Evolutionary conservation across 2,888 invertebrate genomes (phyloP), one percentile per base, ranked within the genome.

Genomic region (Tinea pellionella): DNA sequence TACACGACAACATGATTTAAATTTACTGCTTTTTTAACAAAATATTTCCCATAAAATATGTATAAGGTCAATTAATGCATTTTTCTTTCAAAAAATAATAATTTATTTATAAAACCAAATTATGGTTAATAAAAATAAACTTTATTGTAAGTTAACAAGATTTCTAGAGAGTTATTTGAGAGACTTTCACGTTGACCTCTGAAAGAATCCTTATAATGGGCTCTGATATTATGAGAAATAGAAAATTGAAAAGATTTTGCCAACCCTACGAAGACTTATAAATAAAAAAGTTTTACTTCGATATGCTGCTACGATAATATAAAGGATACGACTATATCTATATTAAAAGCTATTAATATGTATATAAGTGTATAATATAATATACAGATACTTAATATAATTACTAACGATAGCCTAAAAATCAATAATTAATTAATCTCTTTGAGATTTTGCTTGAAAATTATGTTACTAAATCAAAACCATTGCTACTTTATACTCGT

Each of bases 251-350:
- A 58, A 58, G 15, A 47, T 16, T 47, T 13, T 16, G 13, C 47
- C 47, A 47, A 47, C 47, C 47, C 47, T 47, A 47, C 47, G 47
- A 47, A 47, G 47, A 13, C 47, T 47, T 47, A 16, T 15, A 47
- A 47, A 16, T 16, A 47, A 47, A 47, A 47, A 62, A 61, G 62
- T 61, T 64, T 60, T 61, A 67, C 63, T 62, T 65, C 60, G 55
- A 66, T 61, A 57, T 56, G 60, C 15, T 12, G 61, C 64, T 58
- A n/a, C n/a, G n/a, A n/a, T n/a, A n/a, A n/a, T n/a, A n/a, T 63
- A 43, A 47, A 32, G 63, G 56, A 9, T 29, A 56, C 13, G 19
- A 29, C n/a, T 37, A n/a, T 30, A 32, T 30, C n/a, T 57, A 24
- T 19, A 37, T 32, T 30, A 30, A 24, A 24, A 3, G 24, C 24